phyloP scores from a whole-genome alignment of 64 coral and sea anemone genomes.

The Montipora sp. region DNA sequence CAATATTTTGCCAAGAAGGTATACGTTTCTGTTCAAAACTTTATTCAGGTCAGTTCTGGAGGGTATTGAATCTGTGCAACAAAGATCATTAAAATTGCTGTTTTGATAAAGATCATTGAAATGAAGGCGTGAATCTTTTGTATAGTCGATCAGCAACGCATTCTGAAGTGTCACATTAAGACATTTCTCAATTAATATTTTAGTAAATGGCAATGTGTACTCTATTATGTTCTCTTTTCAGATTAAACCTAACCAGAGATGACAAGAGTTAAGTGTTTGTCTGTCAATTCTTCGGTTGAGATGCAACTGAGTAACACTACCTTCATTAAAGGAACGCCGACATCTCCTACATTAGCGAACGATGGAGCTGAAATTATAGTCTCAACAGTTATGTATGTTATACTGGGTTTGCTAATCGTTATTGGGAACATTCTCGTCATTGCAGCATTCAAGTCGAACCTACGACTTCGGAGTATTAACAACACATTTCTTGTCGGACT shows the following conservation, averaged over 20 bases:
- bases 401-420: slow-evolving; percentile 59
- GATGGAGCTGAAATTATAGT: slow-evolving; percentile 51
- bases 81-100: no score
- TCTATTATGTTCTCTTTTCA: background rate
- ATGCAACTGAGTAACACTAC: background rate
- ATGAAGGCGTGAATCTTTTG: no score
- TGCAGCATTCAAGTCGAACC: slow-evolving; percentile 53
- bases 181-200: slow-evolving; percentile 5
- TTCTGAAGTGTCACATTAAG: background rate
- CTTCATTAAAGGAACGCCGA: background rate
- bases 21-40: no score
- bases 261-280: background rate
- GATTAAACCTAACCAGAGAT: background rate
- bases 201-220: background rate
- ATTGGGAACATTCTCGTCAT: slow-evolving; percentile 78
- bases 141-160: no score
- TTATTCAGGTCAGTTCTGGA: no score
- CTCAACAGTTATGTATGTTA: slow-evolving; percentile 52
- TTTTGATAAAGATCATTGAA: no score
- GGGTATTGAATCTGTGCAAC: no score
- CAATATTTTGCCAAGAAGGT: no score
- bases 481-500: slow-evolving; percentile 86
- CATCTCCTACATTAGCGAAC: slow-evolving; percentile 17
- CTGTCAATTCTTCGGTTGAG: background rate
- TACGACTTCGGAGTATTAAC: slow-evolving; percentile 60